phyloP scores from a whole-genome alignment of 2,888 invertebrate genomes.

The Trachelus iudaicus region DNA sequence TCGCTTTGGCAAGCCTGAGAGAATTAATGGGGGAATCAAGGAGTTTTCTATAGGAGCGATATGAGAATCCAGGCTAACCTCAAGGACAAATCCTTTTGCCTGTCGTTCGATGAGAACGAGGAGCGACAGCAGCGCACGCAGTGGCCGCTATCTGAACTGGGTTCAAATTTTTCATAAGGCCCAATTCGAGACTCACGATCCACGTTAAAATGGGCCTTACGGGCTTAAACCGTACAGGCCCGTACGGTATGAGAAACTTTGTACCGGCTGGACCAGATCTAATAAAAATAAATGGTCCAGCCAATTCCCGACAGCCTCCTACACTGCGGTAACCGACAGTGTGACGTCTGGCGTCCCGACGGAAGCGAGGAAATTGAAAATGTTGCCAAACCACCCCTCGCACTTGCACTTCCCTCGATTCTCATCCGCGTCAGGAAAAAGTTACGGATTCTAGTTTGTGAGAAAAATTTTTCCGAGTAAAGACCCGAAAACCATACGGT shows the following conservation, averaged over 20 bases:
- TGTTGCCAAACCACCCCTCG: background rate
- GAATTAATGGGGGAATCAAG: constrained; percentile 55
- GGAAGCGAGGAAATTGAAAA: background rate
- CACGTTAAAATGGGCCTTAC: background rate
- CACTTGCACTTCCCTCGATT: background rate
- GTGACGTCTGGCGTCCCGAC: background rate
- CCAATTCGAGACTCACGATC: background rate
- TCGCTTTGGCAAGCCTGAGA: constrained; percentile 22
- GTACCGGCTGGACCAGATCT: background rate
- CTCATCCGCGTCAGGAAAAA: background rate
- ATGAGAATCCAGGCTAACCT: background rate
- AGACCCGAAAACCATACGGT: background rate
- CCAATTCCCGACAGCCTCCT: background rate
- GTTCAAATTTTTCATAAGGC: background rate
- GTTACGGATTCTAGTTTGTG: background rate
- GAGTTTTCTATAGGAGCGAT: constrained; percentile 45
- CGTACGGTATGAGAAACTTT: background rate
- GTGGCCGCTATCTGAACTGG: constrained; percentile 13
- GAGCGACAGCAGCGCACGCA: background rate
- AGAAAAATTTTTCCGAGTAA: background rate
- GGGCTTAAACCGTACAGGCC: background rate
- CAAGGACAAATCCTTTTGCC: background rate
- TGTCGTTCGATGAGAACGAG: constrained; percentile 12
- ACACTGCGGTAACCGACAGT: background rate
- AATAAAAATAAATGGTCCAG: background rate